phyloP scores from a whole-genome alignment of 2,888 invertebrate species.

The Leptarthrus brevirostris region DNA sequence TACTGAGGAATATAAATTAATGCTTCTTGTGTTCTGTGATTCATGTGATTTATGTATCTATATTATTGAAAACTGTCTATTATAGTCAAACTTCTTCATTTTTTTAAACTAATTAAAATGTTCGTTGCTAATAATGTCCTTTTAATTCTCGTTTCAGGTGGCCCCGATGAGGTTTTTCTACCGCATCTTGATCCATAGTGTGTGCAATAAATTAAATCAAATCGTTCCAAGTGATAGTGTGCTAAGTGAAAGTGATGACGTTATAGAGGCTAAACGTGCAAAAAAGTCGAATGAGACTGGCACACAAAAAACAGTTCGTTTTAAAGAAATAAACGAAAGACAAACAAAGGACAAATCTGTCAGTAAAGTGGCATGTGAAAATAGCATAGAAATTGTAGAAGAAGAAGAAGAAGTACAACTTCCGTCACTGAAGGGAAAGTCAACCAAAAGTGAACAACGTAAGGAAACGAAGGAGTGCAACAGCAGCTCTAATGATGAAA shows the following conservation, averaged over 20 bases:
- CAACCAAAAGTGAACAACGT: slow-evolving; percentile 3
- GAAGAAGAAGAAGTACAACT: slow-evolving; percentile 9
- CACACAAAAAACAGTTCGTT: slow-evolving; percentile 33
- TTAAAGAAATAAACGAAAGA: slow-evolving; percentile 34
- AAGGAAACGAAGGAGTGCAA: background rate
- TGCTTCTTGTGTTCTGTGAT: no score
- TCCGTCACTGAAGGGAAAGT: slow-evolving; percentile 43
- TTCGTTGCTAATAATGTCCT: slow-evolving; percentile 50
- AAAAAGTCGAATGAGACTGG: slow-evolving; percentile 51
- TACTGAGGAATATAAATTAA: no score
- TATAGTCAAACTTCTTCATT: no score
- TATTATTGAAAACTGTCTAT: no score
- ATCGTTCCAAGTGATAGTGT: slow-evolving; percentile 41
- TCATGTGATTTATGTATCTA: no score
- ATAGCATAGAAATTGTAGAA: background rate
- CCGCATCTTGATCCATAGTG: slow-evolving; percentile 68
- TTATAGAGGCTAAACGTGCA: slow-evolving; percentile 55
- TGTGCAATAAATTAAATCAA: slow-evolving; percentile 54
- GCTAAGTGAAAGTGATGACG: slow-evolving; percentile 40
- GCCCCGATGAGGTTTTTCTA: slow-evolving; percentile 76
- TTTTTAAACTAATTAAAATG: no score
- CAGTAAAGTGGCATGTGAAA: background rate
- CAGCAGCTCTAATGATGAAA: slow-evolving; percentile 49
- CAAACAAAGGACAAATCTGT: slow-evolving; percentile 1
- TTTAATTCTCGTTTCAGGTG: slow-evolving; percentile 65